Evolutionary conservation across 2,113 vertebrate species (phyloP), one percentile per base, ranked within the genome.

Genomic region (Puntigrus tetrazona): DNA sequence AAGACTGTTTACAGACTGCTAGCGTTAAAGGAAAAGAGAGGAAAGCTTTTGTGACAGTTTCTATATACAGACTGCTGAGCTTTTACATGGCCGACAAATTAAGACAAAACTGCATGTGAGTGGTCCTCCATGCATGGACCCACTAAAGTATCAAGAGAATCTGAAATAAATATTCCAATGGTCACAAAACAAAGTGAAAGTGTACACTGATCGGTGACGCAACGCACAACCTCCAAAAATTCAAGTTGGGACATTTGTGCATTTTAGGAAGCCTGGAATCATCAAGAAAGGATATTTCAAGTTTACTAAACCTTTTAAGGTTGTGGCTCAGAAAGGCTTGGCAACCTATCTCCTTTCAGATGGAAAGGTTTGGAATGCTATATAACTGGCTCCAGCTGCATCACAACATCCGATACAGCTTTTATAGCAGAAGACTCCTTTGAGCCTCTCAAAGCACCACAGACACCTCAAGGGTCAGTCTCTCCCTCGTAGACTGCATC

Each of bases 11-110:
- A 7, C 83, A 79, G 31, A 85, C 50, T 2, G 69, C 82, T 27
- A 65, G 43, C 50, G 83, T 86, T 63, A 76, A 86, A 74, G 76
- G 55, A n/a, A 79, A 65, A 63, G 20, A 34, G 14, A 74, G 5
- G 20, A 34, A 9, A 74, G 5, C 67, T 72, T 86, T 79, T 74
- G 55, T 79, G 27, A 84, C 82, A 87, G 29, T 84, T 83, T 79
- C 11, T 50, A 84, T 31, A 41, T 83, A 73, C 8, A 52, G 50
- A 25, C 70, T 61, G 34, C 25, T 22, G 10, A 74, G 10, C 16
- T 41, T 18, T 5, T 29, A 9, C 67, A 59, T 59, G 50, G 25
- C 14, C 1, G 14, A n/a, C 20, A 52, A 10, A 34, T 74, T 20
- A 25, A 83, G 7, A 83, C 69, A 25, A 74, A 83, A 43, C 2